Evolutionary conservation across 2,113 vertebrate genomes (phyloP).

Genomic region (Xenopus borealis): DNA sequence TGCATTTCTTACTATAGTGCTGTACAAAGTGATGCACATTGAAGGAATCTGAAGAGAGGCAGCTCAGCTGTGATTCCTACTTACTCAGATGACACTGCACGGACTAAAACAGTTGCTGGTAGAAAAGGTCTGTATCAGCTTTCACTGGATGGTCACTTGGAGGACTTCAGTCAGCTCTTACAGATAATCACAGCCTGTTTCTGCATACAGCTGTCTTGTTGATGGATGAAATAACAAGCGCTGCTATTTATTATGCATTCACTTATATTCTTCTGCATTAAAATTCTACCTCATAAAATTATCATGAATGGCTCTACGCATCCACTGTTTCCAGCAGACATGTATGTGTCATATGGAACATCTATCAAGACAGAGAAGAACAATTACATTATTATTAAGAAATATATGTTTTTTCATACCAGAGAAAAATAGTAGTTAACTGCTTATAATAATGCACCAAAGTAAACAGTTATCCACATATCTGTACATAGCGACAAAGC

Average conservation of each 20-base stretch:
- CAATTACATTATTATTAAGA: too few relatives aligned
- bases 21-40: too few relatives aligned
- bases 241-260: conserved; percentile 25
- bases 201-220: conserved; percentile 4
- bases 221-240: conserved; percentile 18
- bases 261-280: background rate
- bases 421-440: too few relatives aligned
- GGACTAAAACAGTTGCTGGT: conserved; percentile 27
- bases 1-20: too few relatives aligned
- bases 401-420: too few relatives aligned
- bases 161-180: conserved; percentile 1
- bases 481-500: too few relatives aligned
- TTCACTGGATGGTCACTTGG: conserved; percentile 22
- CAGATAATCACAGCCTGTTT: conserved; percentile 8
- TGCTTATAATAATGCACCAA: too few relatives aligned
- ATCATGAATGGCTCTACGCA: conserved; percentile 9
- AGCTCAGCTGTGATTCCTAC: conserved; percentile 18
- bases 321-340: too few relatives aligned
- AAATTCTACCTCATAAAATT: conserved; percentile 3
- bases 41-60: background rate
- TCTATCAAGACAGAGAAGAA: too few relatives aligned
- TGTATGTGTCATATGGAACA: too few relatives aligned
- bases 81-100: conserved; percentile 4
- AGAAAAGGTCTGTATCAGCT: conserved; percentile 4
- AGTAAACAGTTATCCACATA: too few relatives aligned